Conservation (phyloP, 2,888 invertebrate species). For the Plemyria rubiginata region DNA sequence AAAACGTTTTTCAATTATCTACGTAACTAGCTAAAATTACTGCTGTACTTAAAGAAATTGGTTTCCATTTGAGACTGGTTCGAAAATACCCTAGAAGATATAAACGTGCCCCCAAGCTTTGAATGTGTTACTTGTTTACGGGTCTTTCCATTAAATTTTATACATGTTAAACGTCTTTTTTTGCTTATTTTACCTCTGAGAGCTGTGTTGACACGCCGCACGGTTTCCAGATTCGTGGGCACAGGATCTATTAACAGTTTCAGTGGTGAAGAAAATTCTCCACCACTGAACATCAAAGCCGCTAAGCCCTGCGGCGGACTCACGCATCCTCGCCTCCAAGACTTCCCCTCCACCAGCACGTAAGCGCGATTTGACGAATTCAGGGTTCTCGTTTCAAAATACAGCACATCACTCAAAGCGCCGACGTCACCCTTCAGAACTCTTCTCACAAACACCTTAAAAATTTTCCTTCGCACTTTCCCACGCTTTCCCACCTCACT, state of each 20-base stretch:
- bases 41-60: too few relatives aligned
- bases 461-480: constrained; percentile 66
- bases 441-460: constrained; percentile 77
- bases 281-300: constrained; percentile 67
- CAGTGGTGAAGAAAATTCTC: constrained; percentile 62
- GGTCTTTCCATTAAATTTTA: not conserved
- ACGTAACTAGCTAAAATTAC: too few relatives aligned
- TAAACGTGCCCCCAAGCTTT: not conserved
- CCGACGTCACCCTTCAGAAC: constrained; percentile 77
- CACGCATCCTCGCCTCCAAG: constrained; percentile 57
- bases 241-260: constrained; percentile 75
- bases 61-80: too few relatives aligned
- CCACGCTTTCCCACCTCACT: constrained; percentile 65
- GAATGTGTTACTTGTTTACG: not conserved
- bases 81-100: too few relatives aligned
- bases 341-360: constrained; percentile 67
- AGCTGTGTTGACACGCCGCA: constrained; percentile 72
- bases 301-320: constrained; percentile 61
- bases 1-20: too few relatives aligned
- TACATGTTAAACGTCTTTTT: constrained; percentile 7
- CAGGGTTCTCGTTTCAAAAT: constrained; percentile 72
- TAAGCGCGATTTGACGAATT: constrained; percentile 75
- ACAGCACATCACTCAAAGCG: constrained; percentile 74
- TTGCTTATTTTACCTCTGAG: constrained; percentile 72
- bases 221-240: constrained; percentile 70